Evolutionary conservation across 1,140 invertebrate genomes (phyloP), one percentile per base, ranked within the genome.

Genomic region (Camponotus pennsylvanicus): DNA sequence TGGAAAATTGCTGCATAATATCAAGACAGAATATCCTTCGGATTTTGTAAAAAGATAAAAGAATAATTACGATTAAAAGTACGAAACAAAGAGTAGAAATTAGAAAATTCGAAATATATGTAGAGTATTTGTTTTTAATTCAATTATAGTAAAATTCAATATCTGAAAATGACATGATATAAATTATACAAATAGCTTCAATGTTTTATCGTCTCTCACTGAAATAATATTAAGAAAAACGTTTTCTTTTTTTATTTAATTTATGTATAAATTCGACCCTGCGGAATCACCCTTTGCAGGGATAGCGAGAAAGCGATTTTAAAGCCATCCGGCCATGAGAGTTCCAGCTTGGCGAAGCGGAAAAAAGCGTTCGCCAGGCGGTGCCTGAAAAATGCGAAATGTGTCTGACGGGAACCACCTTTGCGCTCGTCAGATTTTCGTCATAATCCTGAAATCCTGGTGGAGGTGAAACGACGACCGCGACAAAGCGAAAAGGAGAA

Each of bases 321-420:
- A 61, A 64, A 69, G 57, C 15, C 61, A 73, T 45, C 66, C 84
- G 87, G 64, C 75, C 64, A 84, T 37, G 32, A 18, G 59, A 37
- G 63, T 69, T 73, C 18, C 40, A 13, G 13, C 1, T 55, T 63
- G 66, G 52, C 88, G 77, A 69, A 5, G 84, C 73, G 71, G 87
- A 83, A 89, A 88, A 89, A 89, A 63, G 77, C 64, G 84, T 86
- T 82, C 63, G 15, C 67, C 45, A 37, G 45, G 37, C 21, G 15
- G 80, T 21, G 40, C n/a, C 66, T 63, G 88, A 86, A 89, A 89
- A 83, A 89, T 86, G 73, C 71, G 85, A 70, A 73, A 86, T 86
- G 52, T 67, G 77, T 79, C 40, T 67, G 85, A 83, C 70, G 83
- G 63, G 73, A 79, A 80, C 34, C 79, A 57, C 45, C 61, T 66